These are phyloP conservation scores for Pelochelys cantorii DNA, from an alignment of 2,797 vertebrate species.

Conservation along the genomic window DNA sequence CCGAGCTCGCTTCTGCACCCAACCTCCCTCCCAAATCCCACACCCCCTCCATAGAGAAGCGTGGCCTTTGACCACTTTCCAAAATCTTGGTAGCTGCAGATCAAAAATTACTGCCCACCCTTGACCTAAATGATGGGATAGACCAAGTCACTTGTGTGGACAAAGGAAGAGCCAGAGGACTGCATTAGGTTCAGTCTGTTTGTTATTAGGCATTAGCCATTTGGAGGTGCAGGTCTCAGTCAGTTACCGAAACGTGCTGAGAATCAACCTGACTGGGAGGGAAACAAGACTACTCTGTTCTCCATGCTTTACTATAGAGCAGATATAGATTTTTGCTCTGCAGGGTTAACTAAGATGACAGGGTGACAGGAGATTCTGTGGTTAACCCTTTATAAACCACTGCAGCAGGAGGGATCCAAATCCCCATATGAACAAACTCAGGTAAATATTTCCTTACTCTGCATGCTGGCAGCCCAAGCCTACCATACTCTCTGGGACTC, in stretches of 20 bases:
- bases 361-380: not conserved
- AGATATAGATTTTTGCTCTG: not conserved
- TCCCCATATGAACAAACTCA: not conserved
- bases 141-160: not conserved
- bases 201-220: not conserved
- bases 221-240: not conserved
- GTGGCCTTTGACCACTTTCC: no score
- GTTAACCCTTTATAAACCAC: not conserved
- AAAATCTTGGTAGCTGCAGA: no score
- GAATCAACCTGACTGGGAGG: not conserved
- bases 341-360: not conserved
- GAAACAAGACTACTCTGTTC: not conserved
- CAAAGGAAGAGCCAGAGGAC: not conserved
- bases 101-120: no score
- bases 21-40: no score
- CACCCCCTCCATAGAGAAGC: no score
- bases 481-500: not conserved
- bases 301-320: not conserved
- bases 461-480: not conserved
- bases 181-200: not conserved
- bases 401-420: not conserved
- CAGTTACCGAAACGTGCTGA: not conserved
- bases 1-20: no score
- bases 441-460: not conserved
- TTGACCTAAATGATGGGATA: not conserved